phyloP scores from a whole-genome alignment of 2,888 invertebrate species.

The Tenthredo scrophulariae region DNA sequence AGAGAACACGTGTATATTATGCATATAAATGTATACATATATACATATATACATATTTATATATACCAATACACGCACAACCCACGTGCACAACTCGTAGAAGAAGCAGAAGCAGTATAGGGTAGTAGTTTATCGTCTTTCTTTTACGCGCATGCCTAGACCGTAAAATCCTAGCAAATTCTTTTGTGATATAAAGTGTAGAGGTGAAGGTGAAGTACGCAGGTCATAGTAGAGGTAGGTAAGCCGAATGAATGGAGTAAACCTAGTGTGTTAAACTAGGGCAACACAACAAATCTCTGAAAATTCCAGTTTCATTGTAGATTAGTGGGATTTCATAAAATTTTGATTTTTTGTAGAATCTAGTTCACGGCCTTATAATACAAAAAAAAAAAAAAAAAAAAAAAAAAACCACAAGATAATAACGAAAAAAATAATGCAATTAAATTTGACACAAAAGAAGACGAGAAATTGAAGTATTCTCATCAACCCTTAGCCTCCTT shows the following conservation, averaged over 20 bases:
- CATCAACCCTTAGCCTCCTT: constrained; percentile 8
- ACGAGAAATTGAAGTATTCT: constrained; percentile 11
- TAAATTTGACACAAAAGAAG: background rate
- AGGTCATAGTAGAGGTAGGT: background rate
- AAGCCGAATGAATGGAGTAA: constrained; percentile 6
- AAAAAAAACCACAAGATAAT: too few relatives aligned
- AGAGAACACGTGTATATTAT: background rate
- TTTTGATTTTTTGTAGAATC: background rate
- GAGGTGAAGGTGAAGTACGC: constrained; percentile 3
- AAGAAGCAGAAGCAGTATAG: background rate
- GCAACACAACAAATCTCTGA: background rate
- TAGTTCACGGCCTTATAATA: background rate
- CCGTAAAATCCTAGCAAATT: background rate
- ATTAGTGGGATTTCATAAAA: background rate
- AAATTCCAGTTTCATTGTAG: background rate
- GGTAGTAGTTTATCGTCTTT: background rate
- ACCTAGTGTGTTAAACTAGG: constrained; percentile 1
- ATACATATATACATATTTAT: background rate
- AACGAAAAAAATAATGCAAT: background rate
- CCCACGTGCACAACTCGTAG: background rate
- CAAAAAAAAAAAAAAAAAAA: background rate
- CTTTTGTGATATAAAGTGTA: constrained; percentile 1
- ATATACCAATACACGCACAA: background rate
- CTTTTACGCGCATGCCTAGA: background rate
- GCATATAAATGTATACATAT: background rate